Conservation (phyloP, 2,113 vertebrate species). For the Cephalopterus ornatus region DNA sequence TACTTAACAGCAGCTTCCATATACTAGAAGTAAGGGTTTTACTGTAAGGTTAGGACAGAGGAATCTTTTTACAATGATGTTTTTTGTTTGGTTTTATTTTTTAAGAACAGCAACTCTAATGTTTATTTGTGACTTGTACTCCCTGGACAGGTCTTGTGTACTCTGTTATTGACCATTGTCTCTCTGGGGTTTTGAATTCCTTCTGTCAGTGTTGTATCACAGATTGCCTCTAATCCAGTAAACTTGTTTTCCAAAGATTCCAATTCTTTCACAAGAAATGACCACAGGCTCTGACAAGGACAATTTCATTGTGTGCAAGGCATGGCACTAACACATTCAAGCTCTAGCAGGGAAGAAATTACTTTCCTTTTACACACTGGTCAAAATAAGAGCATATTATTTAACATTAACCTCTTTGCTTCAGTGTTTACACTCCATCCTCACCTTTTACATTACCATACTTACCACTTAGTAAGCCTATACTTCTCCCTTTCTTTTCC, state of each 20-base stretch:
- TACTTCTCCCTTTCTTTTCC: not conserved
- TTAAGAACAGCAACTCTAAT: not conserved
- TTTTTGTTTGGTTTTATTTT: not conserved
- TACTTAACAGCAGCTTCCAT: not conserved
- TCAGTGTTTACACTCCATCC: not conserved
- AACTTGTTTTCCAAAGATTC: rapidly evolving
- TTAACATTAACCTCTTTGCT: not conserved
- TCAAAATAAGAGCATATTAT: not conserved
- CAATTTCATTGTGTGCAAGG: not conserved
- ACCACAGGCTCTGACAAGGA: not conserved
- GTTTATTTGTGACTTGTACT: not conserved
- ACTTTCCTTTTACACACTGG: not conserved
- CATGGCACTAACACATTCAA: not conserved
- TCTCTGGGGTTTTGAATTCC: not conserved
- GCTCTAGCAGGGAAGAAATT: not conserved
- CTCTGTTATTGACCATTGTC: not conserved
- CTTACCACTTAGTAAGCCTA: not conserved
- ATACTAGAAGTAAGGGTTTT: not conserved
- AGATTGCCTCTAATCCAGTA: not conserved
- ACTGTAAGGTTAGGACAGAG: not conserved
- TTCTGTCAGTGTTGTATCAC: not conserved
- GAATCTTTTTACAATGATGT: not conserved
- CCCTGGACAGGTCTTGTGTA: not conserved
- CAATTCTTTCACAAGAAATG: not conserved
- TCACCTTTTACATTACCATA: not conserved